These are phyloP conservation scores for Diceros bicornis DNA, from an alignment of 2,797 vertebrate genomes.

Conservation along the genomic window DNA sequence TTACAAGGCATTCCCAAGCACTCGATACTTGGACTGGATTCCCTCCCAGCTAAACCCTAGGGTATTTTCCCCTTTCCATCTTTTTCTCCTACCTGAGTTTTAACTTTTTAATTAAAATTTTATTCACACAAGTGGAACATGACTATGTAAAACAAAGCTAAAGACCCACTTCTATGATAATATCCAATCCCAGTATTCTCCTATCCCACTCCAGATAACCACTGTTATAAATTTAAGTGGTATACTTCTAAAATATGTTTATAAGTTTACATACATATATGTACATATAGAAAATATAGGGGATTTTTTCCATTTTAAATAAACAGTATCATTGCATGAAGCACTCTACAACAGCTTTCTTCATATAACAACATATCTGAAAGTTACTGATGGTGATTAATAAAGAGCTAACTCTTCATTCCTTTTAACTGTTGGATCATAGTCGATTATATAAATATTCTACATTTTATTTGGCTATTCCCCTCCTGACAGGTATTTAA, in stretches of 20 bases:
- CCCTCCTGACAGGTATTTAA: neutral
- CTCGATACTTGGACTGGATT: neutral
- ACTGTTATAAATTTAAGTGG: neutral
- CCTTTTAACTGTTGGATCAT: neutral
- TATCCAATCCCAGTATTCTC: neutral
- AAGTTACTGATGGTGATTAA: constrained; percentile 36
- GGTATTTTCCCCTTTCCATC: neutral
- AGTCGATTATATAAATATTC: neutral
- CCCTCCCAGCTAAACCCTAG: neutral
- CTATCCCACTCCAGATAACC: neutral
- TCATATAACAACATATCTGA: neutral
- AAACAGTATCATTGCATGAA: neutral
- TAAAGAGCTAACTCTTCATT: neutral
- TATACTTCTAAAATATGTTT: constrained; percentile 15
- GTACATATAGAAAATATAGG: neutral
- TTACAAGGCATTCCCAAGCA: neutral
- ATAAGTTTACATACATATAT: neutral
- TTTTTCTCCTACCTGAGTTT: neutral
- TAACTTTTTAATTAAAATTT: constrained; percentile 52
- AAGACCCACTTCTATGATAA: neutral
- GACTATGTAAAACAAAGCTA: constrained; percentile 38
- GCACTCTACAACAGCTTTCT: constrained; percentile 1
- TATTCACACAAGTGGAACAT: neutral
- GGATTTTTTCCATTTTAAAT: neutral
- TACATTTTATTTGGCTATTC: neutral